Conservation (phyloP, 1,140 invertebrate genomes). For the Hypsibius dujardini region DNA sequence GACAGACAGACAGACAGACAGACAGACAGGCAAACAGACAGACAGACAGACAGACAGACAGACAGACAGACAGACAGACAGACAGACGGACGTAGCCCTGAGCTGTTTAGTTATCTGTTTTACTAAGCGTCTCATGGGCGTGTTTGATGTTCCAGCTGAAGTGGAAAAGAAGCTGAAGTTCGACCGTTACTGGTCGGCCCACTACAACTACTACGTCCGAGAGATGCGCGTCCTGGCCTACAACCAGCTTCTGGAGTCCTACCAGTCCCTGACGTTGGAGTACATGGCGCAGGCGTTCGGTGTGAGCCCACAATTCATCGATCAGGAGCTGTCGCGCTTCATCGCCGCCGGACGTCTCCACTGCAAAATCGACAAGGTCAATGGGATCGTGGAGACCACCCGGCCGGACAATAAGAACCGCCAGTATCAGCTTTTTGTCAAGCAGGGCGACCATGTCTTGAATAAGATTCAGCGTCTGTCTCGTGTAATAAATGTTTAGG, state of each 20-base stretch:
- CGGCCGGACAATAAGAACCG: conserved; percentile 77
- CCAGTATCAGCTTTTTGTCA: conserved; percentile 85
- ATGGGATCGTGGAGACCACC: conserved; percentile 88
- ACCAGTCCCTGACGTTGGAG: conserved; percentile 75
- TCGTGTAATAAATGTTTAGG: conserved; percentile 91
- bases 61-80: too few species aligned
- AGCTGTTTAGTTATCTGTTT: conserved; percentile 18
- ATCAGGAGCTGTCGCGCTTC: conserved; percentile 70
- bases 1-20: too few species aligned
- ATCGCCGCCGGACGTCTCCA: conserved; percentile 86
- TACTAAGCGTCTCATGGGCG: too few species aligned
- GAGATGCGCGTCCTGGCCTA: conserved; percentile 96
- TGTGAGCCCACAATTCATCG: conserved; percentile 77
- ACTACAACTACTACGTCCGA: conserved; percentile 86
- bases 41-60: too few species aligned
- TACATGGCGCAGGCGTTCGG: conserved; percentile 97
- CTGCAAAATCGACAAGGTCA: conserved; percentile 90
- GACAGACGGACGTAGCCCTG: too few species aligned
- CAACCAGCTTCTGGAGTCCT: conserved; percentile 86
- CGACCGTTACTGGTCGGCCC: conserved; percentile 77
- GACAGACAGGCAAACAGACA: too few species aligned
- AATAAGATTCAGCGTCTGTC: conserved; percentile 96
- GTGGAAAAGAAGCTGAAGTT: conserved; percentile 63
- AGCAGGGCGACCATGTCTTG: conserved; percentile 89
- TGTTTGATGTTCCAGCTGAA: conserved; percentile 36